phyloP scores from a whole-genome alignment of 2,888 invertebrate species.

The Amblyjoppa fuscipennis region DNA sequence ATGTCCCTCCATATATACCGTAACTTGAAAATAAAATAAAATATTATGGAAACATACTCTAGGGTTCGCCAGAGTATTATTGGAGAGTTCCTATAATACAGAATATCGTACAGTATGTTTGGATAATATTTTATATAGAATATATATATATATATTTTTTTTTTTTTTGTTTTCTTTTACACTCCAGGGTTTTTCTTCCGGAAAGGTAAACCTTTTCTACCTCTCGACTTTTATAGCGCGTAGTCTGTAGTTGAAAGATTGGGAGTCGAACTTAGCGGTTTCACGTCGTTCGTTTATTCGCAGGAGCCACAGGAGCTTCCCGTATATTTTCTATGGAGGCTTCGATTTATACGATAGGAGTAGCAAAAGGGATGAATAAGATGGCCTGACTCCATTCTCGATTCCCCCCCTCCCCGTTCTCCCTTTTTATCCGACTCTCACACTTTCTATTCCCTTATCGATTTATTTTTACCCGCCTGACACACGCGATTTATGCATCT shows the following conservation, averaged over 20 bases:
- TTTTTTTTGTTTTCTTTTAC: not conserved
- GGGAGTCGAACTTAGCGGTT: constrained; percentile 13
- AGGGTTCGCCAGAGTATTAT: too few species aligned
- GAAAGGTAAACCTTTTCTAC: constrained; percentile 36
- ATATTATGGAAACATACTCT: constrained; percentile 1
- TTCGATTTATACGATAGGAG: constrained; percentile 32
- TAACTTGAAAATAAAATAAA: not conserved
- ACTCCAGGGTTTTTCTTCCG: not conserved
- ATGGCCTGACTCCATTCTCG: constrained; percentile 19
- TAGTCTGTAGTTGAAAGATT: constrained; percentile 19
- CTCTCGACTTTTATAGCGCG: constrained; percentile 33
- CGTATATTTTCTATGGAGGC: constrained; percentile 29
- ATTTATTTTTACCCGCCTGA: constrained; percentile 19
- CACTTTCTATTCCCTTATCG: constrained; percentile 34
- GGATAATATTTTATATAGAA: not conserved
- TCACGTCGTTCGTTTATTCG: not conserved
- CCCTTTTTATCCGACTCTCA: not conserved
- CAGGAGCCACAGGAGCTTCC: not conserved
- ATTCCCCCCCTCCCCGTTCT: not conserved
- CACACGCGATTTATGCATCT: constrained; percentile 44
- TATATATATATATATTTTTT: constrained; percentile 32
- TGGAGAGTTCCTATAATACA: not conserved
- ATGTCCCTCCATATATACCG: not conserved
- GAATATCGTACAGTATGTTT: not conserved
- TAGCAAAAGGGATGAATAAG: constrained; percentile 32